phyloP scores from a whole-genome alignment of 2,888 invertebrate genomes.

The Papilio protenor region DNA sequence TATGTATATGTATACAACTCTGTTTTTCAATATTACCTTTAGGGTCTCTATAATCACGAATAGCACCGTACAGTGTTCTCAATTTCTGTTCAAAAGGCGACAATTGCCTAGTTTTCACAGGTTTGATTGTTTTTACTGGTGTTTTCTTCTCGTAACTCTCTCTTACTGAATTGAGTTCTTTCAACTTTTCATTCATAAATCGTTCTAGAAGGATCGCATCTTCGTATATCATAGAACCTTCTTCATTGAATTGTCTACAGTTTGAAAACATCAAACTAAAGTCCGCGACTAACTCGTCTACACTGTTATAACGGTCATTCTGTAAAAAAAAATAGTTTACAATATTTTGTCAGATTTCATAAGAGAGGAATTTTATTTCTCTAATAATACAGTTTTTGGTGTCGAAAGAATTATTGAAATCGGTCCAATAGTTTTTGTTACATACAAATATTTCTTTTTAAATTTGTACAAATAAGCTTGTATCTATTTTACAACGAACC shows the following conservation, averaged over 20 bases:
- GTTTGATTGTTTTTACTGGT: constrained; percentile 79
- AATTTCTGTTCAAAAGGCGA: constrained; percentile 90
- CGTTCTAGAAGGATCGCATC: constrained; percentile 96
- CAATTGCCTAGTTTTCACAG: constrained; percentile 74
- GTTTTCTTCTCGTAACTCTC: constrained; percentile 80
- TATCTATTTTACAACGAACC: no score
- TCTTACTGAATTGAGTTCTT: constrained; percentile 87
- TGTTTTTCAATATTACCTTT: constrained; percentile 62
- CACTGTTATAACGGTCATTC: constrained; percentile 90
- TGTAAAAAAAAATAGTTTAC: constrained; percentile 49
- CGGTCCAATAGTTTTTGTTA: no score
- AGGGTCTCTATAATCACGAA: constrained; percentile 91
- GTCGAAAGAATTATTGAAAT: no score
- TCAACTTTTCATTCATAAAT: constrained; percentile 92
- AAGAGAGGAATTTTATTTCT: no score
- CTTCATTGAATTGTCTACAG: constrained; percentile 98
- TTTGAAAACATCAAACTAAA: constrained; percentile 98
- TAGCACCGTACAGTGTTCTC: constrained; percentile 93
- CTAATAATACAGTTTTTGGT: no score
- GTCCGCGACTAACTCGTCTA: constrained; percentile 95
- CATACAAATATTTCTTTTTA: no score
- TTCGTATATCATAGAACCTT: constrained; percentile 97
- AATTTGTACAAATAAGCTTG: no score
- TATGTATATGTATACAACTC: constrained; percentile 2
- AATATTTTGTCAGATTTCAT: no score